Evolutionary conservation across 2,888 invertebrate species (phyloP).

Genomic region (Dilophus febrilis): DNA sequence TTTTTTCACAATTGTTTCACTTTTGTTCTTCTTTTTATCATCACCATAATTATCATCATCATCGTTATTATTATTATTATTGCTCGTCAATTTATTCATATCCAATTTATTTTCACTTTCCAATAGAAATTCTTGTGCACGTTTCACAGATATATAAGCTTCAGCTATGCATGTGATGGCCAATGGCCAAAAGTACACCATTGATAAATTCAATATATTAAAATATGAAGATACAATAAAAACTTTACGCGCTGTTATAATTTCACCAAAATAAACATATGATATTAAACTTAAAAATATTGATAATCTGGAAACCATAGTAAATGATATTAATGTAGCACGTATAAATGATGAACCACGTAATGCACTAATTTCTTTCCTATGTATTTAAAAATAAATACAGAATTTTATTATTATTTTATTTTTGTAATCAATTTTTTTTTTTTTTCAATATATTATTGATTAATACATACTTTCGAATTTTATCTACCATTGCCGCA

Average conservation of each 20-base stretch:
- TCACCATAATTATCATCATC: constrained; percentile 23
- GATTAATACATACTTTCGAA: constrained; percentile 32
- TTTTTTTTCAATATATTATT: too few species aligned
- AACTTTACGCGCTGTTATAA: constrained; percentile 55
- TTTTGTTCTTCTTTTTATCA: constrained; percentile 13
- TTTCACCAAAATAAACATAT: constrained; percentile 44
- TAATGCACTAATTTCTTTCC: constrained; percentile 51
- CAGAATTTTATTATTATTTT: too few species aligned
- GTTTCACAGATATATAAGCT: constrained; percentile 50
- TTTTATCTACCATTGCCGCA: constrained; percentile 49
- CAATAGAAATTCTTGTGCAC: constrained; percentile 49
- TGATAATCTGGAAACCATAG: constrained; percentile 63
- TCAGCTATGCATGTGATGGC: constrained; percentile 63
- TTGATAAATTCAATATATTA: constrained; percentile 57
- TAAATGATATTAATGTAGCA: constrained; percentile 51
- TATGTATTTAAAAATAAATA: too few species aligned
- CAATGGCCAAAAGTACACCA: constrained; percentile 65
- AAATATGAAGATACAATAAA: constrained; percentile 69
- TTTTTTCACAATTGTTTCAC: constrained; percentile 8
- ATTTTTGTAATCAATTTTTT: too few species aligned
- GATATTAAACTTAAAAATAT: constrained; percentile 58
- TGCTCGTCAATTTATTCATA: constrained; percentile 7
- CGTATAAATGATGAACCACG: constrained; percentile 48
- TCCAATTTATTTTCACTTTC: constrained; percentile 17
- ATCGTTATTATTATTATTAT: background rate